Evolutionary conservation across 2,113 vertebrate genomes (phyloP).

Genomic region (Plestiodon gilberti): DNA sequence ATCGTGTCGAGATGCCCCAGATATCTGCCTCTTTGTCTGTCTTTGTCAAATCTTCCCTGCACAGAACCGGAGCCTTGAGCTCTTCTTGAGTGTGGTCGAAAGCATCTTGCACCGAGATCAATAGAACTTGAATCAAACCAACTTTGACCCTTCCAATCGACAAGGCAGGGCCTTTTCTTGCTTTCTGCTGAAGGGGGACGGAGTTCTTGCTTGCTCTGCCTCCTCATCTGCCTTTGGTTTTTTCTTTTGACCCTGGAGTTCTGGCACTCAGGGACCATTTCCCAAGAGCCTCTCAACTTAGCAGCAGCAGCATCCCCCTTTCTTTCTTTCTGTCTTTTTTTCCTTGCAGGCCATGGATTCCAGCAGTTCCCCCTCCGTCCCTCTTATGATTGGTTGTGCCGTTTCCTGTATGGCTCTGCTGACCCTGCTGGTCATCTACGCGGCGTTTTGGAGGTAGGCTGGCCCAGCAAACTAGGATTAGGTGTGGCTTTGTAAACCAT

Average conservation of each 20-base stretch:
- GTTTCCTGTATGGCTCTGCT: constrained; percentile 95
- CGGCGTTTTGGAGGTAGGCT: constrained; percentile 95
- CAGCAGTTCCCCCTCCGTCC: constrained; percentile 88
- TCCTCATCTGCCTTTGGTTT: neutral
- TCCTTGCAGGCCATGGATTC: constrained; percentile 88
- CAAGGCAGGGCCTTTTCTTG: neutral
- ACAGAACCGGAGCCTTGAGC: neutral
- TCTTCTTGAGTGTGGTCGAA: neutral
- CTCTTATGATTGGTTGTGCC: constrained; percentile 95
- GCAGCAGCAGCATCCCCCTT: neutral
- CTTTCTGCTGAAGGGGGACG: neutral
- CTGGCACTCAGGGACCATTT: neutral
- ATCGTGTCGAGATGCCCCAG: neutral
- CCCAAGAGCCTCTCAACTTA: neutral
- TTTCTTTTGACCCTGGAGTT: neutral
- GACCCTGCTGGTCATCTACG: constrained; percentile 94
- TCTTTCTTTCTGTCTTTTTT: constrained; percentile 1
- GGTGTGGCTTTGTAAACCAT: neutral
- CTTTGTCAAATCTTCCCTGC: neutral
- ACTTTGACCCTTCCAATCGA: neutral
- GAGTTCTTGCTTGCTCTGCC: neutral
- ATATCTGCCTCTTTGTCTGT: too few relatives aligned
- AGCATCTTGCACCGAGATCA: neutral
- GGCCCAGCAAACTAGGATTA: neutral
- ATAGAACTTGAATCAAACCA: neutral